Percentiles rank a stretch among this genome's conserved stretches.
These are phyloP conservation scores for Pionites leucogaster DNA, from an alignment of 2,113 vertebrate genomes.

Conservation along the genomic window DNA sequence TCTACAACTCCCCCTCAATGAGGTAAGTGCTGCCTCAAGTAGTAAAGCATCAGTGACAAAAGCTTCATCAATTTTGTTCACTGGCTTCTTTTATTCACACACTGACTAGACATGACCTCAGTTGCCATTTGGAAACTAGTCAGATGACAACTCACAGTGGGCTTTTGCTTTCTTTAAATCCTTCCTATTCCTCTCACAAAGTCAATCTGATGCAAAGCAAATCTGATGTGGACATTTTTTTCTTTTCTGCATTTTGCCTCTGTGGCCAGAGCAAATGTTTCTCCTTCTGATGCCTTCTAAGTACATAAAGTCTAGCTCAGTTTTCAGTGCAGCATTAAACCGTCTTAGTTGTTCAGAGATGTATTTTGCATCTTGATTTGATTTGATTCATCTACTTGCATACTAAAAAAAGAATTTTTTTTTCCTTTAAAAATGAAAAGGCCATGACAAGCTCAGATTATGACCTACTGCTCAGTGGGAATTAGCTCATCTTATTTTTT, in stretches of 20 bases:
- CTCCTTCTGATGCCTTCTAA: not conserved
- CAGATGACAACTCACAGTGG: not conserved
- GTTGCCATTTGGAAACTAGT: not conserved
- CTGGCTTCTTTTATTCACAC: not conserved
- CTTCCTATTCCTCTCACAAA: not conserved
- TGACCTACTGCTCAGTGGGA: not conserved
- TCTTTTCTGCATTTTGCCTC: not conserved
- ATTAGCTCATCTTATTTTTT: slow-evolving; percentile 10
- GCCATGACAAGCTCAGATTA: not conserved
- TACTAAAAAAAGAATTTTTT: not conserved
- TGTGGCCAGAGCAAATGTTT: not conserved
- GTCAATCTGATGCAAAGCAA: not conserved
- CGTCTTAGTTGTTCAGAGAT: not conserved
- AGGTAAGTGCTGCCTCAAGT: not conserved
- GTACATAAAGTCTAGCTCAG: not conserved
- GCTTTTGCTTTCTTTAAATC: not conserved
- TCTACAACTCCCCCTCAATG: not conserved
- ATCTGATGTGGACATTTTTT: not conserved
- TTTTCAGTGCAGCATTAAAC: not conserved
- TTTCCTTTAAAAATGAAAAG: not conserved
- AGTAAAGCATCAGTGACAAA: not conserved
- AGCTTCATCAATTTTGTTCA: not conserved
- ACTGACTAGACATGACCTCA: not conserved
- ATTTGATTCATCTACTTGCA: not conserved
- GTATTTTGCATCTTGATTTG: not conserved